Evolutionary conservation across 2,888 invertebrate species (phyloP), one percentile per base, ranked within the genome.

Genomic region (Clivina fossor): DNA sequence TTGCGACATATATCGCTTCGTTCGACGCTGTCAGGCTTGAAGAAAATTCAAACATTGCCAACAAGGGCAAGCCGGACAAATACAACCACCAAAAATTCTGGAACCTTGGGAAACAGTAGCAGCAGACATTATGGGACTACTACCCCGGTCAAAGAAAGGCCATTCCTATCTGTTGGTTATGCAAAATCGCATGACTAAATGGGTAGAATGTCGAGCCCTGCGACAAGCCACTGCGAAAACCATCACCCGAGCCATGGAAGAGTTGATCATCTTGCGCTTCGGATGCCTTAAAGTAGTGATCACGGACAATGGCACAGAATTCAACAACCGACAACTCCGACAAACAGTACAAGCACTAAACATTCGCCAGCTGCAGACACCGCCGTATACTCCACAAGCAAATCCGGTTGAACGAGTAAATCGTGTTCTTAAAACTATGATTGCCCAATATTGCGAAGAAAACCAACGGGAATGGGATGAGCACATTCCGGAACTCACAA

Each of bases 41-140:
- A 61, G 63, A 61, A 63, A 44, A 61, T 64, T 51, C 22, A 64
- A 63, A 55, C 7, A 57, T 1, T 22, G 57, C 0, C 64, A 59
- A 46, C 59, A 53, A 18, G 37, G 50, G 35, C 37, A 60, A 0
- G 33, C 64, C 1, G 64, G 64, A 32, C 28, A 61, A 16, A 62
- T 64, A 65, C 50, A 56, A 11, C 56, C 55, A 8, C 66, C 2
- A 16, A 8, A 9, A 7, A 19, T 32, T 2, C 1, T n/a, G 4
- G 18, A 13, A 4, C 58, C 58, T 1, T 68, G 67, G 66, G 38
- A 65, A 8, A 61, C 59, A 0, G 60, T 67, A 2, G 56, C 62
- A 4, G 57, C 57, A 0, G 69, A 71, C 43, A 22, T 70, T 1
- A 58, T 70, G 11, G 68, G 66, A 8, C 69, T 68, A 2, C 56